Evolutionary conservation across 2,797 vertebrate species (phyloP).

Genomic region (Eospalax fontanierii): DNA sequence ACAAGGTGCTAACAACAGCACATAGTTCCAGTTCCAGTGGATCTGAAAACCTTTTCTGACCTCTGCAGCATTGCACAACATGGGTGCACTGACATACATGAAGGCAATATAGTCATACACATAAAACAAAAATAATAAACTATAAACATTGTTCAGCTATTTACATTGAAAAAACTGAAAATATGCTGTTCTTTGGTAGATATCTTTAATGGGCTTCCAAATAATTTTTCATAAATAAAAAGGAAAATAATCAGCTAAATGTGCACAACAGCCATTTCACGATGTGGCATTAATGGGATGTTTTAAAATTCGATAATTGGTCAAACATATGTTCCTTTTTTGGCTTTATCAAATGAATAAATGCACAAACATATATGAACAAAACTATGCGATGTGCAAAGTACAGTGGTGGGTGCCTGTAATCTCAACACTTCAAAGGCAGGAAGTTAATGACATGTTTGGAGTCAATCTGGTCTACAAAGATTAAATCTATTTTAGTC

Average conservation of each 20-base stretch:
- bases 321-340: neutral
- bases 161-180: neutral
- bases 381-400: neutral
- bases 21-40: too few species aligned
- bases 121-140: too few species aligned
- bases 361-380: neutral
- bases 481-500: neutral
- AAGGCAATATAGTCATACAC: too few species aligned
- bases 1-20: too few species aligned
- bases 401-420: too few species aligned
- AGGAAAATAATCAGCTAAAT: slow-evolving; percentile 55
- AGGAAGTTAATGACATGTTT: neutral
- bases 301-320: slow-evolving; percentile 10
- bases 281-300: slow-evolving; percentile 20
- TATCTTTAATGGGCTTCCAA: neutral
- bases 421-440: neutral
- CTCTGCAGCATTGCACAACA: too few species aligned
- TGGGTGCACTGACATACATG: too few species aligned
- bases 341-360: neutral
- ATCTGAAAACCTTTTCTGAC: too few species aligned
- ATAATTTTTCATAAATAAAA: slow-evolving; percentile 38
- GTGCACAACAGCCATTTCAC: neutral
- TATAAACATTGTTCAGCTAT: too few species aligned
- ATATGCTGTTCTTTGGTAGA: neutral
- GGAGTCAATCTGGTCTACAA: neutral